Evolutionary conservation across 1,140 invertebrate species (phyloP), one percentile per base, ranked within the genome.

Genomic region (Branchinecta lynchi): DNA sequence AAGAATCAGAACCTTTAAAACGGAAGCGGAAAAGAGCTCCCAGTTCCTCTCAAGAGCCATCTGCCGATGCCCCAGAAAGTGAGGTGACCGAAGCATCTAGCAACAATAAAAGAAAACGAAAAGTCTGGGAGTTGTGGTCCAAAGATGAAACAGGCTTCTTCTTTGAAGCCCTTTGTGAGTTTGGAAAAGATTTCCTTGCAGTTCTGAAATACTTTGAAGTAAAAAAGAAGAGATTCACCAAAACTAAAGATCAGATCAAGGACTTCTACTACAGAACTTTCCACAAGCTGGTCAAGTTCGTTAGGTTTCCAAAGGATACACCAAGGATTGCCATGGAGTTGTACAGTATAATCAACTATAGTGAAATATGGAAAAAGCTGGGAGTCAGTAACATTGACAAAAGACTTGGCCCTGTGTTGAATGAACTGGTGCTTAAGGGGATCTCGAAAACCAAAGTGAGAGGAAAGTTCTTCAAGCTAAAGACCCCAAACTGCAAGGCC

Each of bases 241-340:
- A 60, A 60, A 60, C 51, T 60, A 60, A 60, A 60, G 51, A 60
- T 3, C 51, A 60, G 17, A 60, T 60, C 12, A 60, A 60, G 17
- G 51, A 60, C 17, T 60, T 60, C 17, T 60, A 60, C 17, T 60
- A 60, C 17, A 60, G 51, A 20, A 60, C 51, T 15, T 60, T 60
- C 17, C 51, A 60, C 17, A 60, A 60, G 51, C 17, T 60, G 17
- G 51, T 15, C 2, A 60, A 60, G 51, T 60, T 60, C 17, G 51
- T 60, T 15, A 12, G 17, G 6, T 60, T 60, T 60, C 51, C 51
- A 3, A 60, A 60, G 51, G 17, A 60, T 60, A 60, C 51, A 15
- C 51, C 51, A 20, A 60, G 17, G 17, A 60, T 60, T 15, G 51
- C 51, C 17, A 20, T 20, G 12, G 51, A 60, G 51, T 20, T 60